A percentile compares a stretch with the other conserved stretches of the same genome.
These are phyloP conservation scores for Andrena bicolor DNA, from an alignment of 2,888 invertebrate species.

Conservation along the genomic window DNA sequence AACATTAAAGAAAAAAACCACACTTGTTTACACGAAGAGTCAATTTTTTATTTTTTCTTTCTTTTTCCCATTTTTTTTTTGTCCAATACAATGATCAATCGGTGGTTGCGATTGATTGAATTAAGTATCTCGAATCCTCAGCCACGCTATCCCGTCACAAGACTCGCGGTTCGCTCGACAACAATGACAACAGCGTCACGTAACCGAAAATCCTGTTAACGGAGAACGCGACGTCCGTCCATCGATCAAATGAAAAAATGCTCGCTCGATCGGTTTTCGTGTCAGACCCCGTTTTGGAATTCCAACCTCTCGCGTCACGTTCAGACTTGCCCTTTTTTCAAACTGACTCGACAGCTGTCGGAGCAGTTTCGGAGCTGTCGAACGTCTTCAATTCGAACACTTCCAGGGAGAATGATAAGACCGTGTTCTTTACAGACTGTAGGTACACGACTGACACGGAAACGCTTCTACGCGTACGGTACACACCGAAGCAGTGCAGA, in stretches of 20 bases:
- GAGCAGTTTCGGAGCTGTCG: background rate
- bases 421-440: background rate
- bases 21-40: slow-evolving; percentile 69
- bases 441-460: slow-evolving; percentile 16
- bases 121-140: slow-evolving; percentile 65
- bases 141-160: slow-evolving; percentile 56
- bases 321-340: background rate
- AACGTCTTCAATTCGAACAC: background rate
- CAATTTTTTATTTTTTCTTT: slow-evolving; percentile 70
- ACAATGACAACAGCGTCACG: slow-evolving; percentile 46
- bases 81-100: slow-evolving; percentile 71
- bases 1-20: too few species aligned
- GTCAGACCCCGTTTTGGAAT: slow-evolving; percentile 10
- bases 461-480: slow-evolving; percentile 49
- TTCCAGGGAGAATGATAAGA: background rate
- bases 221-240: slow-evolving; percentile 6
- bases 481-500: slow-evolving; percentile 59
- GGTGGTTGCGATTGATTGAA: slow-evolving; percentile 64
- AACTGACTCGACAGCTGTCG: background rate
- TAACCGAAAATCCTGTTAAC: slow-evolving; percentile 53
- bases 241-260: slow-evolving; percentile 44
- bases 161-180: slow-evolving; percentile 50
- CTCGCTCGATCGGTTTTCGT: slow-evolving; percentile 13
- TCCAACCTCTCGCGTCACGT: slow-evolving; percentile 1
- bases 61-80: slow-evolving; percentile 57